phyloP scores from a whole-genome alignment of 2,113 vertebrate genomes.

The Chionis minor region DNA sequence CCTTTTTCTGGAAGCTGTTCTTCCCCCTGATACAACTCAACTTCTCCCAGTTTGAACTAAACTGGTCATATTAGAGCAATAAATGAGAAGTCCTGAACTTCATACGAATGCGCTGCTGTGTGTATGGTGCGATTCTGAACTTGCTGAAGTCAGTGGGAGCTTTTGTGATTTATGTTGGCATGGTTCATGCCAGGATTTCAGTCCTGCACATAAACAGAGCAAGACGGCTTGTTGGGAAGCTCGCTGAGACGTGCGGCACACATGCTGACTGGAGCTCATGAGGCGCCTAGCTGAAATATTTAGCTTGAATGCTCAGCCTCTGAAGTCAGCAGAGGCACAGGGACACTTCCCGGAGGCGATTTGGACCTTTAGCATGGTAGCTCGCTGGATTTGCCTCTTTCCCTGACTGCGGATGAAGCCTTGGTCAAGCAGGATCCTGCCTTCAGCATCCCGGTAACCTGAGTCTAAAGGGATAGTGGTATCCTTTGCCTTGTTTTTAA shows the following conservation, averaged over 20 bases:
- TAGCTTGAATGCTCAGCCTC: not conserved
- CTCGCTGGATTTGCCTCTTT: not conserved
- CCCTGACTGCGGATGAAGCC: not conserved
- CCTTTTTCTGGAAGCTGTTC: not conserved
- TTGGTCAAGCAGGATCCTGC: not conserved
- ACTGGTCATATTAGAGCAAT: not conserved
- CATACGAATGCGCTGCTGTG: not conserved
- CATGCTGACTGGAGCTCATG: rapidly evolving
- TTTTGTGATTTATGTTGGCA: not conserved
- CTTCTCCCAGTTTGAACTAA: not conserved
- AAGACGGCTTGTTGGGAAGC: not conserved
- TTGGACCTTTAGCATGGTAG: not conserved
- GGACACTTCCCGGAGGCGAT: not conserved
- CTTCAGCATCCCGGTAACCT: not conserved
- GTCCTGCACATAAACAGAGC: not conserved
- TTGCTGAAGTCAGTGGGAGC: not conserved
- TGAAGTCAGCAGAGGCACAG: not conserved
- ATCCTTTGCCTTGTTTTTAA: not conserved
- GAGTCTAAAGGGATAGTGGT: not conserved
- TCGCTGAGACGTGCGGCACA: too few species aligned
- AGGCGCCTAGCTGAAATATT: not conserved
- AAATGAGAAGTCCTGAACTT: not conserved
- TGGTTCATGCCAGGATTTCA: not conserved
- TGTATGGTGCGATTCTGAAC: rapidly evolving
- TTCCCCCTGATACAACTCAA: not conserved